A percentile compares a stretch with the other conserved stretches of the same genome.
phyloP scores from a whole-genome alignment of 2,797 vertebrate genomes.

The Malacoctenus gilli region DNA sequence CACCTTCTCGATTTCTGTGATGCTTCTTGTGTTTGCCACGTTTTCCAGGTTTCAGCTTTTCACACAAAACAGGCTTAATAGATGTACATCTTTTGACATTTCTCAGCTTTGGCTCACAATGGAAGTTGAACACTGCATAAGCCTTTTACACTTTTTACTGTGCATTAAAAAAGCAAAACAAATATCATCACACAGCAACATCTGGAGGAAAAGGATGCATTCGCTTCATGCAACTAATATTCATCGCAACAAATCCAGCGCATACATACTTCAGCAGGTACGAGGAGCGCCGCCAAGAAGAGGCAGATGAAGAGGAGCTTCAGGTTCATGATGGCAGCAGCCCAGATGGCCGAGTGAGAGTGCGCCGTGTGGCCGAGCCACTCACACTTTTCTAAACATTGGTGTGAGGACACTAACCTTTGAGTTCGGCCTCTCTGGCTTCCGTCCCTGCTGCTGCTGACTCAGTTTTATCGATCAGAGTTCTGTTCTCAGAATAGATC shows the following conservation, averaged over 20 bases:
- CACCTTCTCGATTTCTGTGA: background rate
- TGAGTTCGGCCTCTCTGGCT: constrained; percentile 41
- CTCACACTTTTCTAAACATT: constrained; percentile 46
- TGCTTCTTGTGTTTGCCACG: constrained; percentile 24
- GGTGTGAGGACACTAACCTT: constrained; percentile 64
- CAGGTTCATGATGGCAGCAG: constrained; percentile 74
- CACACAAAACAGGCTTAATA: too few species aligned
- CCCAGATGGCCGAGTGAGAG: constrained; percentile 43
- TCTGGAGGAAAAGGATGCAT: constrained; percentile 10
- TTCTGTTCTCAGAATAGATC: background rate
- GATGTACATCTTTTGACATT: background rate
- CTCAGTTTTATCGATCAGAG: constrained; percentile 56
- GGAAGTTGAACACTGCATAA: too few species aligned
- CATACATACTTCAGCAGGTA: constrained; percentile 77
- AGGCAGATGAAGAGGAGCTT: constrained; percentile 74
- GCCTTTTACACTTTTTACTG: constrained; percentile 21
- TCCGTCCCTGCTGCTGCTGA: constrained; percentile 16
- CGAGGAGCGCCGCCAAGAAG: constrained; percentile 67
- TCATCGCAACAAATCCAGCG: background rate
- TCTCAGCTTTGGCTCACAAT: too few species aligned
- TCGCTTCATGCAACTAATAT: background rate
- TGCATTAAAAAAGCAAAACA: constrained; percentile 11
- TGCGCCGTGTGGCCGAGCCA: constrained; percentile 20
- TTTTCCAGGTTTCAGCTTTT: constrained; percentile 64
- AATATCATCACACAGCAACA: constrained; percentile 2